Evolutionary conservation across 1,140 invertebrate species (phyloP), one percentile per base, ranked within the genome.

Genomic region (Bombus fervidus): DNA sequence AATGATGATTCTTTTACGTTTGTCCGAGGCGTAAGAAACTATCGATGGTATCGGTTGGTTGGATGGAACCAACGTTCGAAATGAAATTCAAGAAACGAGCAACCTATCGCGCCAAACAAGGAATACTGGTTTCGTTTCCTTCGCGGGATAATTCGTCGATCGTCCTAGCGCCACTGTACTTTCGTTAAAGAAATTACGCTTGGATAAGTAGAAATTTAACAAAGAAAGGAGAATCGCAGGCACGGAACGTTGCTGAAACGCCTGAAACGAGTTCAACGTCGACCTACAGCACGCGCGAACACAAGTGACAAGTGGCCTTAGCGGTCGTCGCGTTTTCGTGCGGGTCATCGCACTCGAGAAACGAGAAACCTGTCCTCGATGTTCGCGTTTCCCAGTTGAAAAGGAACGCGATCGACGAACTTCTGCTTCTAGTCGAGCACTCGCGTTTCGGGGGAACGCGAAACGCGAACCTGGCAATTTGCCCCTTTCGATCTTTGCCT

Each of bases 341-440:
- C 43, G 37, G 81, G 73, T 83, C 73, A 68, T 83, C 82, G 82
- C 22, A 78, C 74, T 22, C 64, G 34, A 41, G 34, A 31, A 34
- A 43, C 22, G 64, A 69, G 82, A 69, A 83, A 78, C 37, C 47
- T 57, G 71, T 43, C 80, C 34, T 13, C 37, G 39, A 62, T n/a
- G 5, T 37, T 69, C 28, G 12, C 64, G 18, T 69, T 83, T 69
- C 57, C 43, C 37, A 18, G 34, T 77, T 3, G 25, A n/a, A 62
- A 62, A 39, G 15, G 71, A 47, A 9, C 41, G 28, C 71, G 28
- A 28, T 22, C 34, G 75, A 41, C 53, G 13, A 76, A 57, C 34
- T 15, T 1, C 3, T 28, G 59, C 59, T 6, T n/a, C 25, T 31
- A 1, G 9, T 22, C 18, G 31, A 1, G 28, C 74, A 6, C 25